phyloP scores from a whole-genome alignment of 2,113 vertebrate genomes.

The Ammodytes dubius region DNA sequence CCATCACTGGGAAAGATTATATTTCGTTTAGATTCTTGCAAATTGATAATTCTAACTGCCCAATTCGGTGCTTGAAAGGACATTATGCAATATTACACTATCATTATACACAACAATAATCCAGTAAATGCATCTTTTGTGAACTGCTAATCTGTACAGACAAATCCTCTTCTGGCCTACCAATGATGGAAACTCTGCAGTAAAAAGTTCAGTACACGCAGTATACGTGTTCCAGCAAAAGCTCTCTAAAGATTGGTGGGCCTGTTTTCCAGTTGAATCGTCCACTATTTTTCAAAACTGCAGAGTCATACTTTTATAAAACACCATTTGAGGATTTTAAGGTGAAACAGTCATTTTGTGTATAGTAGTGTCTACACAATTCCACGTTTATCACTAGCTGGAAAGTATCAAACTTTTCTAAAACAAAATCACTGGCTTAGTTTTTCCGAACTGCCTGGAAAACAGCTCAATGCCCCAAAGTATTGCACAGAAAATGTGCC shows the following conservation, averaged over 20 bases:
- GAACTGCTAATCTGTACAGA: background rate
- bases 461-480: no score
- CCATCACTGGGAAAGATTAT: background rate
- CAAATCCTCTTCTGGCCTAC: background rate
- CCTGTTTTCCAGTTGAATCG: background rate
- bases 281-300: constrained; percentile 1
- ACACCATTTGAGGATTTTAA: background rate
- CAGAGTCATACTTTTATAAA: background rate
- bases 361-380: background rate
- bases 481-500: no score
- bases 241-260: background rate
- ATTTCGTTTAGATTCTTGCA: background rate
- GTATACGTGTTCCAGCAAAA: background rate
- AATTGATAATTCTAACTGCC: no score
- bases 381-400: background rate
- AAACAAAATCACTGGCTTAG: no score
- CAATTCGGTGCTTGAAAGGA: no score
- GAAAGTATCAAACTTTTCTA: background rate
- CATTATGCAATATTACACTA: no score
- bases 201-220: background rate
- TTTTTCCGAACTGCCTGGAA: no score
- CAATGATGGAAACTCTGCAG: background rate
- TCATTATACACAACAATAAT: no score
- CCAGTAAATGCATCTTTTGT: no score
- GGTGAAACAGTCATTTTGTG: background rate